Evolutionary conservation across 2,797 vertebrate species (phyloP), one percentile per base, ranked within the genome.

Genomic region (Poecilia gillii): DNA sequence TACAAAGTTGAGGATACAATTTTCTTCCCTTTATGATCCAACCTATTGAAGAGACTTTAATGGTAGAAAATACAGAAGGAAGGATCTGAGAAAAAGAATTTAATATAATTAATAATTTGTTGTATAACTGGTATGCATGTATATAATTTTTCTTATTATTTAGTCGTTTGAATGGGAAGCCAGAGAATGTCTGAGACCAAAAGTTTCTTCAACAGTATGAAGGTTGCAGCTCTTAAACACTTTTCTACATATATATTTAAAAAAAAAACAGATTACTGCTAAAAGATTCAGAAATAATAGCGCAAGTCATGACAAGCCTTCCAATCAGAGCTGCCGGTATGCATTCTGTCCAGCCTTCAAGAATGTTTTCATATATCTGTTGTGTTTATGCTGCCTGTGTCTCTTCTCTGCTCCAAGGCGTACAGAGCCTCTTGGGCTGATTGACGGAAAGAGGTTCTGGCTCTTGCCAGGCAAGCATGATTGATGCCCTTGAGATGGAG

Each of bases 401-500:
- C 90, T 89, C 81, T 55, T 72, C 84, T 77, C 77, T 72, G 81
- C 84, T 89, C 74, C 36, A 7, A 84, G 82, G 85, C 81, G 53
- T 83, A 76, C 77, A 81, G 79, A 89, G 86, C 83, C 84, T 84
- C 82, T 85, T 36, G 2, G 64, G 74, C 85, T 92, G 92, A 94
- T 86, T 94, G 92, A 94, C 84, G 53, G 84, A 84, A 75, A 92
- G 88, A 88, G 88, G 83, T 85, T 91, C 85, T 73, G 85, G 81
- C 91, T 89, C 85, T 87, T 90, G 89, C 88, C 90, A 89, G 72
- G 83, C 77, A 88, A 74, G 78, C 72, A 76, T 92, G 93, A 93
- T 91, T 93, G 93, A 93, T 89, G 23, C 87, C 66, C 75, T 45
- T 33, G 87, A 90, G 91, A 91, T 90, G 91, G 88, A 91, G 74